Evolutionary conservation across 2,113 vertebrate genomes (phyloP), one percentile per base, ranked within the genome.

Genomic region (Osmerus eperlanus): DNA sequence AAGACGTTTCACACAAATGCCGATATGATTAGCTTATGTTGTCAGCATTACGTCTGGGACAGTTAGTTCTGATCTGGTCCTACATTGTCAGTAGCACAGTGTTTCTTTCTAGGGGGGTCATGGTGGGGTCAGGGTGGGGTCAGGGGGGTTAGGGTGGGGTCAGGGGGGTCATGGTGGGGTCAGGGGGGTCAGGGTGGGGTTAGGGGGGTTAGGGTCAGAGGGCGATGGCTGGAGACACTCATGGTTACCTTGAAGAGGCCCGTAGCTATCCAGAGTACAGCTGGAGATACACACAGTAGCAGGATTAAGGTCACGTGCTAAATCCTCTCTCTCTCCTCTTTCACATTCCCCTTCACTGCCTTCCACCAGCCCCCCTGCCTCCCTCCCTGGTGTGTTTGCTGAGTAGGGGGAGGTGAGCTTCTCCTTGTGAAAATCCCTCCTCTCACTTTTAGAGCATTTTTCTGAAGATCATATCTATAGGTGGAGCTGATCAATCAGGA

Each of bases 241-340:
- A 68, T 74, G 65, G 73, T 92, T 92, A 92, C 92, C 92, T 92
- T 90, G 70, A 80, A 82, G 79, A 70, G 88, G 91, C 77, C 83
- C 88, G 89, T 79, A 91, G 86, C 85, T 90, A 84, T 89, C 90
- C 91, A 89, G 78, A 90, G 88, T 85, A 87, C 84, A 84, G 87
- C 91, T 91, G 84, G 77, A 84, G 84, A 87, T 75, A 92, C 82
- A 89, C 78, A 90, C 78, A 86, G 74, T 29, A 77, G 65, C 78
- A 76, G 68, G 84, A 82, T 76, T 75, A 87, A 62, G 74, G 36
- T 65, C 2, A 19, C 7, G n/a, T 59, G 16, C 18, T 8, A 59
- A 8, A 18, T 1, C 56, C 56, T 59, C 25, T 3, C 25, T 28
- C 25, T 21, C 21, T 21, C 21, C 21, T 21, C 16, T 19, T 2